Percentiles rank a stretch among this genome's conserved stretches.
Evolutionary conservation across 2,113 vertebrate species (phyloP).

Genomic region (Antennarius striatus): DNA sequence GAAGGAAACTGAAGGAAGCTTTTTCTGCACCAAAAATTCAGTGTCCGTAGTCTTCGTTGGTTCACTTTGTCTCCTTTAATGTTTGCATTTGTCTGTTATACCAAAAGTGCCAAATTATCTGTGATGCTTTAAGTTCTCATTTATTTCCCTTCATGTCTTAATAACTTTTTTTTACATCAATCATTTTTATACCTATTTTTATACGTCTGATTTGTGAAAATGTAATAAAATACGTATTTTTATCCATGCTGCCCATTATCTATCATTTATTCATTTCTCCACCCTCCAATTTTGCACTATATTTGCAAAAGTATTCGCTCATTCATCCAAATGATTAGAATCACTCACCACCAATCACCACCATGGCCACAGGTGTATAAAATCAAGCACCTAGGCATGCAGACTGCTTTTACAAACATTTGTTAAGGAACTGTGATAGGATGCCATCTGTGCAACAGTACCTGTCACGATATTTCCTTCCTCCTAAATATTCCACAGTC

Average conservation of each 20-base stretch:
- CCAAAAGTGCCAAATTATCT: constrained; percentile 14
- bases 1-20: not conserved
- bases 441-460: too few relatives aligned
- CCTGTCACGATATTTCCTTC: too few relatives aligned
- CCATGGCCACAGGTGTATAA: too few relatives aligned
- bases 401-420: too few relatives aligned
- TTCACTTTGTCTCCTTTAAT: not conserved
- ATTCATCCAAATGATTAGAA: too few relatives aligned
- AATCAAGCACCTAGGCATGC: too few relatives aligned
- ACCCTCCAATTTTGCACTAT: not conserved
- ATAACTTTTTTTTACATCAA: not conserved
- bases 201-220: constrained; percentile 1
- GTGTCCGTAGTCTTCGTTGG: not conserved
- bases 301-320: too few relatives aligned
- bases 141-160: not conserved
- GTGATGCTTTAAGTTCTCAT: constrained; percentile 1
- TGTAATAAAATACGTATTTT: constrained; percentile 23
- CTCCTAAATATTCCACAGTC: too few relatives aligned
- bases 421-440: too few relatives aligned
- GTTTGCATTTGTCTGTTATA: not conserved
- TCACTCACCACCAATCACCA: too few relatives aligned
- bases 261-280: constrained; percentile 8
- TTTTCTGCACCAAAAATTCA: not conserved
- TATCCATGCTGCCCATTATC: not conserved
- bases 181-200: constrained; percentile 17